Conservation (phyloP, 2,888 invertebrate genomes). For the Neocrepidodera transversa region DNA sequence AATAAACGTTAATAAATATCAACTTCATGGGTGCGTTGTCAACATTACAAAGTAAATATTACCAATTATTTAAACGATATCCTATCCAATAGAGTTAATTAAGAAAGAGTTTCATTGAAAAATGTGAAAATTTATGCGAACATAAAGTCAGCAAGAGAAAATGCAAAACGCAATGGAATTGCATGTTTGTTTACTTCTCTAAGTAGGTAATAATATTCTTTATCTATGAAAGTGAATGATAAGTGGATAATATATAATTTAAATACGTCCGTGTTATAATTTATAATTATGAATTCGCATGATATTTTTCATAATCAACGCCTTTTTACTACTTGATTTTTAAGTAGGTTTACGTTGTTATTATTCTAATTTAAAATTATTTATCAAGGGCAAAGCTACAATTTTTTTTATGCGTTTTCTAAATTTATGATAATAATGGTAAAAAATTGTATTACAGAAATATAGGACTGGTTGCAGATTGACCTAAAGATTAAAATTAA, state of each 20-base stretch:
- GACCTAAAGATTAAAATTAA: too few species aligned
- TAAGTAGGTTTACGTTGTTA: too few species aligned
- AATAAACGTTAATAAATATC: not conserved
- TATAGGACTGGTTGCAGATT: too few species aligned
- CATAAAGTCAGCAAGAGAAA: conserved; percentile 22
- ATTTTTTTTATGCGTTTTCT: too few species aligned
- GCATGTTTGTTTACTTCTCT: conserved; percentile 34
- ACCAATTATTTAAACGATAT: conserved; percentile 8
- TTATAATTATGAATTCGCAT: conserved; percentile 30
- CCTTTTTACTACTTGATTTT: conserved; percentile 17
- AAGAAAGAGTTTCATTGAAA: conserved; percentile 6
- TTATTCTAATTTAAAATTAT: too few species aligned
- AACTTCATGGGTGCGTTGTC: not conserved
- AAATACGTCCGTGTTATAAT: conserved; percentile 29
- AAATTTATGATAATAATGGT: too few species aligned
- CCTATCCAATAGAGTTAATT: conserved; percentile 8
- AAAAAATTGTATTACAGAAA: too few species aligned
- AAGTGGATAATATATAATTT: conserved; percentile 31
- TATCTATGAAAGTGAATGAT: conserved; percentile 29
- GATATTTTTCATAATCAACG: conserved; percentile 33
- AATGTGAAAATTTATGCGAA: conserved; percentile 24
- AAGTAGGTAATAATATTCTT: conserved; percentile 25
- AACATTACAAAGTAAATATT: conserved; percentile 21
- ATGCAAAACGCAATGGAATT: conserved; percentile 15
- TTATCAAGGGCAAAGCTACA: too few species aligned